These are phyloP conservation scores for Embidobia sp. DNA, from an alignment of 2,888 invertebrate species.

Conservation along the genomic window DNA sequence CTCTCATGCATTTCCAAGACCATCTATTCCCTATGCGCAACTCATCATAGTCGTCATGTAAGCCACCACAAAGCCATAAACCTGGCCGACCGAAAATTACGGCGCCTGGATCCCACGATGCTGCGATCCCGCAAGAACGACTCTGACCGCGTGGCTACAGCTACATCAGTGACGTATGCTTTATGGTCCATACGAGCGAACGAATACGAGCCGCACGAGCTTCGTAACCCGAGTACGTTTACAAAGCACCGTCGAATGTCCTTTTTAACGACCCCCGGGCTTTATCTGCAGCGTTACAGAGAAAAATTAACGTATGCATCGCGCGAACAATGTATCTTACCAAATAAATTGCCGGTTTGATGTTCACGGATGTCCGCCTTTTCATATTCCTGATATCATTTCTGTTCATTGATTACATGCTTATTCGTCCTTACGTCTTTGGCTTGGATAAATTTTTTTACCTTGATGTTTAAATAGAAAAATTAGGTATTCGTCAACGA, in stretches of 20 bases:
- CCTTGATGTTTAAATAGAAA: too few species aligned
- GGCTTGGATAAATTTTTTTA: too few species aligned
- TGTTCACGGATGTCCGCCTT: slow-evolving; percentile 6
- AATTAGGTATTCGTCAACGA: too few species aligned
- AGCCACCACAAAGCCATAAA: slow-evolving; percentile 71
- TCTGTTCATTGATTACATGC: slow-evolving; percentile 12
- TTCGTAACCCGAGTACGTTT: slow-evolving; percentile 41
- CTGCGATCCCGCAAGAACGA: slow-evolving; percentile 68
- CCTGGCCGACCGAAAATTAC: slow-evolving; percentile 75
- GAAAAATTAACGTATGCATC: slow-evolving; percentile 49
- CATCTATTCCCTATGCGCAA: slow-evolving; percentile 44
- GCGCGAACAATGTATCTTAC: slow-evolving; percentile 26
- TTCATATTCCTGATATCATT: slow-evolving; percentile 3
- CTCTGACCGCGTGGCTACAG: slow-evolving; percentile 46
- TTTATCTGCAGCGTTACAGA: slow-evolving; percentile 39
- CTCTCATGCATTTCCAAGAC: slow-evolving; percentile 45
- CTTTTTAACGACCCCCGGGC: slow-evolving; percentile 41
- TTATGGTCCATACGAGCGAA: slow-evolving; percentile 65
- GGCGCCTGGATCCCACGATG: slow-evolving; percentile 55
- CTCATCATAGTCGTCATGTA: slow-evolving; percentile 64
- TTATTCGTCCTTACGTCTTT: neutral
- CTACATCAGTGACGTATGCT: slow-evolving; percentile 56
- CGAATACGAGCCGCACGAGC: slow-evolving; percentile 26
- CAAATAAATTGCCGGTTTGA: slow-evolving; percentile 34
- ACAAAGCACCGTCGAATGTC: slow-evolving; percentile 52